Evolutionary conservation across 2,888 invertebrate genomes (phyloP).

Genomic region (Myopa testacea): DNA sequence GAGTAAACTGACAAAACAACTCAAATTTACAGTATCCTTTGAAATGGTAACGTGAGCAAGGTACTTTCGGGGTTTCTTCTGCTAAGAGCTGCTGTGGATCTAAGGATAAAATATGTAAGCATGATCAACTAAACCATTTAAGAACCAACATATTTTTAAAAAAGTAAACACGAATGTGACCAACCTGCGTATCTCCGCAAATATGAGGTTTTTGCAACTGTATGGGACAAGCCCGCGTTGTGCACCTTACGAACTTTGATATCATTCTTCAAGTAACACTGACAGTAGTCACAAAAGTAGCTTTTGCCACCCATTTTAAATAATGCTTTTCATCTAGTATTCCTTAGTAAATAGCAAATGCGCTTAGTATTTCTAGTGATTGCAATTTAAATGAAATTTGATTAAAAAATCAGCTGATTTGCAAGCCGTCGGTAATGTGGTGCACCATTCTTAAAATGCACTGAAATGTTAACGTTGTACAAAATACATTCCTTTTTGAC

Average conservation of each 20-base stretch:
- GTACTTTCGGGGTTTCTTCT: conserved; percentile 53
- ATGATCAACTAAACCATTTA: not conserved
- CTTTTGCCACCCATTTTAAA: conserved; percentile 62
- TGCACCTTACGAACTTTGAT: conserved; percentile 63
- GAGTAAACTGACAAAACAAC: conserved; percentile 60
- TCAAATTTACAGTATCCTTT: conserved; percentile 61
- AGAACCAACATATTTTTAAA: not conserved
- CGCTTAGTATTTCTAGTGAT: no score
- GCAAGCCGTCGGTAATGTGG: not conserved
- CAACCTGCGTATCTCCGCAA: conserved; percentile 55
- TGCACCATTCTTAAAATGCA: not conserved
- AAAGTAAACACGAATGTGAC: no score
- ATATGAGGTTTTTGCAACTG: conserved; percentile 59
- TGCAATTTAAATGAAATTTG: no score
- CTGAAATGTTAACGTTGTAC: no score
- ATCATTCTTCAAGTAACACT: conserved; percentile 65
- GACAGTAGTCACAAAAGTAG: conserved; percentile 67
- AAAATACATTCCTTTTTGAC: conserved; percentile 18
- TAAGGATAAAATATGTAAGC: conserved; percentile 33
- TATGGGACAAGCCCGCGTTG: conserved; percentile 61
- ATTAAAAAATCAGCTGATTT: no score
- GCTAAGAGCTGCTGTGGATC: conserved; percentile 54
- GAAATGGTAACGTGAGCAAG: conserved; percentile 56
- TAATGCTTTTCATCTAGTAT: no score
- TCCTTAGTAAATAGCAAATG: no score